These are phyloP conservation scores for Macrochelys suwanniensis DNA, from an alignment of 2,797 vertebrate genomes.

Conservation along the genomic window DNA sequence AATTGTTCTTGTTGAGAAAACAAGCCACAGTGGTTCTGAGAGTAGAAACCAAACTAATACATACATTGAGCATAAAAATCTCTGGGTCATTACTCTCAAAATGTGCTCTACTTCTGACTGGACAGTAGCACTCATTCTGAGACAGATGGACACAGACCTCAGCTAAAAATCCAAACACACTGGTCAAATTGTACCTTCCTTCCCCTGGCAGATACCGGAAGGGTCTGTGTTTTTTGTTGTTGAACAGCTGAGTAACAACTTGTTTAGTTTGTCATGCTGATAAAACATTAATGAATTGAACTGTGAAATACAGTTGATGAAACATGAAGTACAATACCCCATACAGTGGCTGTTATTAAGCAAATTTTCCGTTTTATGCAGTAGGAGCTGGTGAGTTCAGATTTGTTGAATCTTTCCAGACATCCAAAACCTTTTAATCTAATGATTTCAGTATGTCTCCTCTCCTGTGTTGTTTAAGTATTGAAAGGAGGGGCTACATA, in stretches of 20 bases:
- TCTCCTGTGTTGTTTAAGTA: conserved; percentile 65
- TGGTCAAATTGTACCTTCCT: not conserved
- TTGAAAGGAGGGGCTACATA: conserved; percentile 86
- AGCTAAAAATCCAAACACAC: rapidly evolving
- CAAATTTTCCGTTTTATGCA: not conserved
- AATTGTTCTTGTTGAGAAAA: not conserved
- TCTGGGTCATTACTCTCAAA: not conserved
- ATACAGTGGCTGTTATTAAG: not conserved
- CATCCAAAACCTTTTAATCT: conserved; percentile 17
- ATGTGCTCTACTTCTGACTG: not conserved
- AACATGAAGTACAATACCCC: not conserved
- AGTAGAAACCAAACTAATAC: not conserved
- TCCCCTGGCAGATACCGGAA: not conserved
- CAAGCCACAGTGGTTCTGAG: not conserved
- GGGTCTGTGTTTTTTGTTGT: not conserved
- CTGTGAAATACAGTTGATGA: not conserved
- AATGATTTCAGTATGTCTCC: conserved; percentile 63
- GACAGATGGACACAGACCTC: rapidly evolving
- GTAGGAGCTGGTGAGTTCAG: conserved; percentile 15
- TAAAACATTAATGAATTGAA: conserved; percentile 40
- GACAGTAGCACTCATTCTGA: not conserved
- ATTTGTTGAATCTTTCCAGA: conserved; percentile 40
- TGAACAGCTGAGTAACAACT: not conserved
- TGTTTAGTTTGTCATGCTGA: conserved; percentile 8
- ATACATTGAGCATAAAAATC: not conserved